Percentiles rank a stretch among this genome's conserved stretches.
Evolutionary conservation across 2,797 vertebrate genomes (phyloP).

Genomic region (Meda fulgida): DNA sequence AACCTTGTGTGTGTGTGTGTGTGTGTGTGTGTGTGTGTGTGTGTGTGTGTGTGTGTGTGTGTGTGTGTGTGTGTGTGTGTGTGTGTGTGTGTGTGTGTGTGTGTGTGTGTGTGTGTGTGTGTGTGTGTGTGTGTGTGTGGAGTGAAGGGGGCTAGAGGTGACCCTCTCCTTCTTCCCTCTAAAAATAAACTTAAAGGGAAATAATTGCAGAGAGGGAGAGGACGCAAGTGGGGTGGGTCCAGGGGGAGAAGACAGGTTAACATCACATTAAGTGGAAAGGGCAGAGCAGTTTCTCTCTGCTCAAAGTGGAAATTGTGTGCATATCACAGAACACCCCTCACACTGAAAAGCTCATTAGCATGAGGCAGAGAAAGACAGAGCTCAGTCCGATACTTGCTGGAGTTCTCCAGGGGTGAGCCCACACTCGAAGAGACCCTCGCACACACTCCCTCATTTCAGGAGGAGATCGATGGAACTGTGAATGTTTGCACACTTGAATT

Average conservation of each 20-base stretch:
- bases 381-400: neutral
- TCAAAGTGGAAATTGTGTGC: conserved; percentile 26
- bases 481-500: conserved; percentile 31
- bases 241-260: conserved; percentile 68
- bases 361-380: neutral
- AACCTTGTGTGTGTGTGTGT: conserved; percentile 8
- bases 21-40: neutral
- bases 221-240: conserved; percentile 48
- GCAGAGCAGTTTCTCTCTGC: conserved; percentile 52
- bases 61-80: neutral
- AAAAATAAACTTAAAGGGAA: conserved; percentile 45
- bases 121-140: neutral
- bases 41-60: neutral
- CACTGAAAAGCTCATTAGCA: conserved; percentile 40
- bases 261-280: conserved; percentile 71
- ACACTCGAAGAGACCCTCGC: neutral
- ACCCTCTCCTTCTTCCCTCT: conserved; percentile 47
- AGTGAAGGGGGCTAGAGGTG: neutral
- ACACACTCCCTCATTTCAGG: neutral
- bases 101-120: neutral
- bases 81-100: too few species aligned
- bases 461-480: conserved; percentile 14
- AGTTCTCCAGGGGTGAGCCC: conserved; percentile 7
- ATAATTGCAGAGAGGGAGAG: conserved; percentile 36
- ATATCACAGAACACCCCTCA: conserved; percentile 17